Evolutionary conservation across 2,797 vertebrate genomes (phyloP).

Genomic region (Micropoecilia bifurca): DNA sequence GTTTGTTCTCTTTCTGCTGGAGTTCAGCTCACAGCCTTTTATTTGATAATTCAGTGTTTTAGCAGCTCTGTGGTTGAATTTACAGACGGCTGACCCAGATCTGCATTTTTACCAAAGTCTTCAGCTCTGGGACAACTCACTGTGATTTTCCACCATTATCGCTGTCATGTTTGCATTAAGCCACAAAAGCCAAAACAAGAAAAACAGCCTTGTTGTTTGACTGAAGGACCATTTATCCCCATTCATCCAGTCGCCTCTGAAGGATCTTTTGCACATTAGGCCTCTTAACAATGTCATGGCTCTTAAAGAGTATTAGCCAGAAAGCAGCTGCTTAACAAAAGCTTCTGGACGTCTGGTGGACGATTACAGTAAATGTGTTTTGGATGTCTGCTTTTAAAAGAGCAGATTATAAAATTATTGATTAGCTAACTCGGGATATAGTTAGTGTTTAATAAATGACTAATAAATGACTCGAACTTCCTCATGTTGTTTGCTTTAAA

Average conservation of each 20-base stretch:
- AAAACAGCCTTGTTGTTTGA: not conserved
- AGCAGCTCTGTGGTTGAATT: not conserved
- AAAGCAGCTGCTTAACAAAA: constrained; percentile 49
- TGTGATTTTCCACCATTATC: not conserved
- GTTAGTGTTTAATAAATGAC: constrained; percentile 18
- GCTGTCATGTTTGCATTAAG: not conserved
- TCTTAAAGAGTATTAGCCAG: constrained; percentile 38
- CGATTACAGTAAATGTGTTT: constrained; percentile 20
- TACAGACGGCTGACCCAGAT: not conserved
- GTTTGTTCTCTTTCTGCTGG: constrained; percentile 14
- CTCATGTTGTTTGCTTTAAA: not conserved
- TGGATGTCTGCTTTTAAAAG: constrained; percentile 4
- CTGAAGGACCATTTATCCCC: not conserved
- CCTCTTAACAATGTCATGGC: constrained; percentile 37
- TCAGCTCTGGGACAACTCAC: too few relatives aligned
- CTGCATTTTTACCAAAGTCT: not conserved
- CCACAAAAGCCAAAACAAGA: constrained; percentile 4
- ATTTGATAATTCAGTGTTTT: not conserved
- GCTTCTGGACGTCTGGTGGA: constrained; percentile 5
- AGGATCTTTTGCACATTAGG: constrained; percentile 22
- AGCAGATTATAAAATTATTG: constrained; percentile 34
- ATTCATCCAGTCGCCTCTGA: not conserved
- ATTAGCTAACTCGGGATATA: constrained; percentile 47
- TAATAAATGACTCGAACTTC: not conserved
- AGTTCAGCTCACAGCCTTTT: not conserved